Evolutionary conservation across 2,797 vertebrate genomes (phyloP).

Genomic region (Vipera ursinii): DNA sequence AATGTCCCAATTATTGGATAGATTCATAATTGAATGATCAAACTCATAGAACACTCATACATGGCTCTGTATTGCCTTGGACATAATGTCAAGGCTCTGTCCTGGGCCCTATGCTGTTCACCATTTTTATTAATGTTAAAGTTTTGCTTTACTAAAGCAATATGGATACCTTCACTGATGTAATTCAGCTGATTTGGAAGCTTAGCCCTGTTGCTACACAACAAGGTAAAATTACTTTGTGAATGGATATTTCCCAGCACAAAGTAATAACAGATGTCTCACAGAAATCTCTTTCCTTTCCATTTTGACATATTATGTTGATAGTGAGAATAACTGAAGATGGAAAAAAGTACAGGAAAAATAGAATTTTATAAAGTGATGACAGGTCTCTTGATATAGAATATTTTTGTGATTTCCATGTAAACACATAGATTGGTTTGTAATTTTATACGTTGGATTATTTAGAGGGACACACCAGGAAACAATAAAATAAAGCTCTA

Average conservation of each 20-base stretch:
- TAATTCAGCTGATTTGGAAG: neutral
- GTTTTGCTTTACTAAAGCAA: neutral
- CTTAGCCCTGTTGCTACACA: neutral
- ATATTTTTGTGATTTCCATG: slow-evolving; percentile 34
- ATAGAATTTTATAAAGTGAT: slow-evolving; percentile 28
- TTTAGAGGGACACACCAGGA: neutral
- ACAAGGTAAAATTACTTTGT: neutral
- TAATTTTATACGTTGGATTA: neutral
- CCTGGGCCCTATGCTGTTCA: neutral
- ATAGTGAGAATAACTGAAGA: neutral
- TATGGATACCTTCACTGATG: neutral
- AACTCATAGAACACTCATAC: neutral
- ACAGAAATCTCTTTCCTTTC: neutral
- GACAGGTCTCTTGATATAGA: slow-evolving; percentile 14
- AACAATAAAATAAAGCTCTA: neutral
- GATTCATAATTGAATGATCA: neutral
- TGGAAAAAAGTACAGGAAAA: neutral
- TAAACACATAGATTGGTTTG: neutral
- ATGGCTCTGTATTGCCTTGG: neutral
- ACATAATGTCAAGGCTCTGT: neutral
- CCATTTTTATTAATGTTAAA: neutral
- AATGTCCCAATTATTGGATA: neutral
- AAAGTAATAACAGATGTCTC: neutral
- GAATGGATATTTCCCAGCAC: neutral
- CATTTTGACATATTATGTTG: neutral